A percentile compares a stretch with the other conserved stretches of the same genome.
Evolutionary conservation across 2,113 vertebrate species (phyloP).

Genomic region (Elgaria multicarinata): DNA sequence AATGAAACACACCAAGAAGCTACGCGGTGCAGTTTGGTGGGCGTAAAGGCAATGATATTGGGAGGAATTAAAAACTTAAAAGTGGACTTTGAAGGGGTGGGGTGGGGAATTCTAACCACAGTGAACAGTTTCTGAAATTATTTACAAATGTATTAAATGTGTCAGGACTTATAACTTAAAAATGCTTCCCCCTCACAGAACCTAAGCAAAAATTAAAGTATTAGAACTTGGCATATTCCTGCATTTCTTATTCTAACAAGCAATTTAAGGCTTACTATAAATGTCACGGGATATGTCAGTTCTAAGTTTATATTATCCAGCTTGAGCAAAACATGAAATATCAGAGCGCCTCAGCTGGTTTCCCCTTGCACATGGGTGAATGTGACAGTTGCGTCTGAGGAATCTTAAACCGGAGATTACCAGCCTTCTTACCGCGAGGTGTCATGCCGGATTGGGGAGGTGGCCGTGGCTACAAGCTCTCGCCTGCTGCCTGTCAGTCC

Average conservation of each 20-base stretch:
- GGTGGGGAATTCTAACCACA: conserved; percentile 9
- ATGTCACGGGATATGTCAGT: conserved; percentile 60
- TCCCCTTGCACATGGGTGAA: conserved; percentile 26
- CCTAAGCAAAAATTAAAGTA: conserved; percentile 64
- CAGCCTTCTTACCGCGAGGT: conserved; percentile 67
- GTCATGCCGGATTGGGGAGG: conserved; percentile 58
- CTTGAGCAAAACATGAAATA: conserved; percentile 38
- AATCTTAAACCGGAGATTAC: conserved; percentile 56
- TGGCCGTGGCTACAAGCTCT: conserved; percentile 30
- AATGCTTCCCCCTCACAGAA: conserved; percentile 57
- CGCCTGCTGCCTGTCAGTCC: conserved; percentile 61
- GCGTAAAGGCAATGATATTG: background rate
- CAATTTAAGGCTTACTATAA: conserved; percentile 68
- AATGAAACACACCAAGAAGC: conserved; percentile 59
- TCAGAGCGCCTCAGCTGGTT: conserved; percentile 46
- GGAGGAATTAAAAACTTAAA: conserved; percentile 51
- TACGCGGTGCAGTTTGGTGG: background rate
- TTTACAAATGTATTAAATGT: conserved; percentile 64
- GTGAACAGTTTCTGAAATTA: conserved; percentile 64
- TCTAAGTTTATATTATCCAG: conserved; percentile 60
- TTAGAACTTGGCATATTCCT: conserved; percentile 62
- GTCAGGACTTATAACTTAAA: conserved; percentile 58
- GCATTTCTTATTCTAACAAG: conserved; percentile 62
- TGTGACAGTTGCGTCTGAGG: conserved; percentile 20
- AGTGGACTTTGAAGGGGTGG: conserved; percentile 14